These are phyloP conservation scores for Drosophila parabipectinata DNA, from an alignment of 1,140 invertebrate genomes.

Conservation along the genomic window DNA sequence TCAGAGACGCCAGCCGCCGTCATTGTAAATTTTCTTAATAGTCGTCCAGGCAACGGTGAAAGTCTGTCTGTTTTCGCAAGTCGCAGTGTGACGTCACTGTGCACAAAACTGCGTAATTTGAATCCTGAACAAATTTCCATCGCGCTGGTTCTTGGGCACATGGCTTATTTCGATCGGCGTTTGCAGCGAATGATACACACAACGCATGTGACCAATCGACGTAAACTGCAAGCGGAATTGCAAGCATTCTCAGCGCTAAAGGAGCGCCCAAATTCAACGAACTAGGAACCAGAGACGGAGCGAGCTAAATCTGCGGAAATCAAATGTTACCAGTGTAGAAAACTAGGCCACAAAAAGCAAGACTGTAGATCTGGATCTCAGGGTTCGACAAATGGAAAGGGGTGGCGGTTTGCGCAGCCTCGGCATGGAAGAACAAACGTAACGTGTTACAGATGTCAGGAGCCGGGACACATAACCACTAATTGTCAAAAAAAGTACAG, in stretches of 20 bases:
- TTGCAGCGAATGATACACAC: not conserved
- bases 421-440: too few species aligned
- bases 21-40: not conserved
- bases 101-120: slow-evolving; percentile 7
- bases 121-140: slow-evolving; percentile 3
- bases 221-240: not conserved
- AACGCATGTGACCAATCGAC: not conserved
- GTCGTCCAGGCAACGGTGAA: not conserved
- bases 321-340: too few species aligned
- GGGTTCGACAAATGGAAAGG: too few species aligned
- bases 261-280: too few species aligned
- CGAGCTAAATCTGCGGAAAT: too few species aligned
- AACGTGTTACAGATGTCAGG: too few species aligned
- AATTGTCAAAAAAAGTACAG: too few species aligned
- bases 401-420: too few species aligned
- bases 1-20: slow-evolving; percentile 14
- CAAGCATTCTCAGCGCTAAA: not conserved
- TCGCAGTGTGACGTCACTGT: not conserved
- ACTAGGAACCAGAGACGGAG: too few species aligned
- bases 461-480: too few species aligned
- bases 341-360: too few species aligned
- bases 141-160: not conserved
- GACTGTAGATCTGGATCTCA: too few species aligned
- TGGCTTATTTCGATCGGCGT: not conserved
- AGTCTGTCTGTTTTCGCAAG: not conserved